Evolutionary conservation across 2,113 vertebrate genomes (phyloP).

Genomic region (Phalacrocorax pelagicus): DNA sequence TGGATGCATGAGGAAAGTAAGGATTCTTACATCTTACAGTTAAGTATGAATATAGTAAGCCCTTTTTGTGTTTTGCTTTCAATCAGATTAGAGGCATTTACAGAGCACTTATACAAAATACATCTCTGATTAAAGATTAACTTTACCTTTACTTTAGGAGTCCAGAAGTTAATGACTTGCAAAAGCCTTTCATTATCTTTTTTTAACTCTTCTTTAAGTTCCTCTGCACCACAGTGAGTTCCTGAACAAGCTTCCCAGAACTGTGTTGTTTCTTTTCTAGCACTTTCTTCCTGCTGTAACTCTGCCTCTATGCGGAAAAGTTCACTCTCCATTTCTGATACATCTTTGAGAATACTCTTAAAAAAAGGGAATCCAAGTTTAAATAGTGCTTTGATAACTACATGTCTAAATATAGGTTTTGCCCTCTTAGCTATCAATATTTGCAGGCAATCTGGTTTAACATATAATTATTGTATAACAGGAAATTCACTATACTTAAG

Average conservation of each 20-base stretch:
- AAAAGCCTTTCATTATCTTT: conserved; percentile 64
- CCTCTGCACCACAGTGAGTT: conserved; percentile 38
- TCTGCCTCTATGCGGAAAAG: conserved; percentile 56
- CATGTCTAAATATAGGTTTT: not conserved
- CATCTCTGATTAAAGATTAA: not conserved
- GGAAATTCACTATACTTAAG: not conserved
- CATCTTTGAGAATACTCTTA: conserved; percentile 71
- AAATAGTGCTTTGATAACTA: not conserved
- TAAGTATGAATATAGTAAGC: not conserved
- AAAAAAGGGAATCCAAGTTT: not conserved
- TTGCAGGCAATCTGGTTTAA: not conserved
- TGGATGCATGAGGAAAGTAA: not conserved
- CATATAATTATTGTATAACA: not conserved
- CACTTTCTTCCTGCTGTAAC: conserved; percentile 55
- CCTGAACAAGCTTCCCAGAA: conserved; percentile 65
- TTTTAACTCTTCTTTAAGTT: conserved; percentile 60
- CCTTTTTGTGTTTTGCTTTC: not conserved
- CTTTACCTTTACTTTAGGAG: conserved; percentile 63
- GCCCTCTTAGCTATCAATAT: not conserved
- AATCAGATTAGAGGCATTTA: not conserved
- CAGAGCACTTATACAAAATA: not conserved
- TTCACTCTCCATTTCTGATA: conserved; percentile 64
- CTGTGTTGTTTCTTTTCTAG: conserved; percentile 40
- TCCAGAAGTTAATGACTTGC: conserved; percentile 58
- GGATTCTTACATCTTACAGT: not conserved